Evolutionary conservation across 1,140 invertebrate species (phyloP).

Genomic region (Megalopta genalis): DNA sequence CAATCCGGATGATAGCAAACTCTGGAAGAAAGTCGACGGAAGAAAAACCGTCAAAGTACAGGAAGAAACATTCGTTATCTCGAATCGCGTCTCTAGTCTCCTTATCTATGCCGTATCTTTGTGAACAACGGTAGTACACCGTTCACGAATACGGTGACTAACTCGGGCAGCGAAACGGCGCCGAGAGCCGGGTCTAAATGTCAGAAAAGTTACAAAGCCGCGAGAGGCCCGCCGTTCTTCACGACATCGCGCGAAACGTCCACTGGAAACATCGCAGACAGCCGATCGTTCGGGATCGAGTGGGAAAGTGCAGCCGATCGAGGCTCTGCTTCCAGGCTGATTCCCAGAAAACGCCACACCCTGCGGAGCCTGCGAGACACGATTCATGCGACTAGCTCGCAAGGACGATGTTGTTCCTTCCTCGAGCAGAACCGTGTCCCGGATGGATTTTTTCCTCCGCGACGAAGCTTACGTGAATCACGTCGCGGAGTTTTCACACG

Average conservation of each 20-base stretch:
- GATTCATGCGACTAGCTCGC: constrained; percentile 16
- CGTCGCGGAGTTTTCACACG: constrained; percentile 22
- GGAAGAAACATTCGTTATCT: no score
- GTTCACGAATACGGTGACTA: no score
- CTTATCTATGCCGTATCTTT: no score
- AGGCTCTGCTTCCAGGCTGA: constrained; percentile 57
- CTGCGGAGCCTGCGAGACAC: constrained; percentile 36
- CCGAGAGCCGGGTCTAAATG: neutral
- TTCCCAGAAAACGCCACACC: constrained; percentile 70
- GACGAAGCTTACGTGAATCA: constrained; percentile 7
- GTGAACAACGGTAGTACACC: no score
- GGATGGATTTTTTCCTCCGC: neutral
- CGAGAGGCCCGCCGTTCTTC: neutral
- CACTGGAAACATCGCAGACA: constrained; percentile 27
- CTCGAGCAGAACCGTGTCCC: constrained; percentile 16
- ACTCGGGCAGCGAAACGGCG: neutral
- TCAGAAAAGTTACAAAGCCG: constrained; percentile 4
- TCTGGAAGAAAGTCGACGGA: no score
- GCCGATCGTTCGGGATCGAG: constrained; percentile 1
- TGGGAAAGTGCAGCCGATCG: constrained; percentile 48
- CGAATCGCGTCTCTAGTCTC: no score
- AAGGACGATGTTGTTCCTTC: constrained; percentile 62
- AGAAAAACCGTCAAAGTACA: no score
- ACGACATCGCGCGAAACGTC: constrained; percentile 20
- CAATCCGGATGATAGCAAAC: no score